These are phyloP conservation scores for Mohoua ochrocephala DNA, from an alignment of 2,113 vertebrate species.

Conservation along the genomic window DNA sequence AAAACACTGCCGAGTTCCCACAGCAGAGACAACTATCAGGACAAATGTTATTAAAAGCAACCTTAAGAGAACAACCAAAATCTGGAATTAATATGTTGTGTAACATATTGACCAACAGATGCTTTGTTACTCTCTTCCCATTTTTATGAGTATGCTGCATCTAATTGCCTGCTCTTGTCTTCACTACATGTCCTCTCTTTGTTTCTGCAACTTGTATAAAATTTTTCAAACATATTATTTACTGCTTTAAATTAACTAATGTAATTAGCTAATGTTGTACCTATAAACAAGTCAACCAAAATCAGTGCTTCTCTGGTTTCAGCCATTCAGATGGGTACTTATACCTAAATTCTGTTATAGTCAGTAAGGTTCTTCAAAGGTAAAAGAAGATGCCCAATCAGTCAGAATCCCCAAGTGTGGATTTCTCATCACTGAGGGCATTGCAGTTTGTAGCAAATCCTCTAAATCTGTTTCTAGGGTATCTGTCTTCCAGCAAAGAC, in stretches of 20 bases:
- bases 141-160: background rate
- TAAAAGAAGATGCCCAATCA: background rate
- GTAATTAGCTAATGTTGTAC: background rate
- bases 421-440: background rate
- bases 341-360: background rate
- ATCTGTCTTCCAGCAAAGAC: background rate
- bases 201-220: background rate
- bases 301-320: background rate
- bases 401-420: background rate
- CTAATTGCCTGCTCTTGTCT: background rate
- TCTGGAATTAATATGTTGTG: background rate
- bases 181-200: background rate
- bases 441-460: background rate
- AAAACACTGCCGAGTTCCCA: background rate
- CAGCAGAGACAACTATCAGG: background rate
- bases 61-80: background rate
- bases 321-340: background rate
- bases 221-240: background rate
- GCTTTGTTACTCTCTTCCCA: background rate
- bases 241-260: background rate
- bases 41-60: background rate
- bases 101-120: conserved; percentile 17
- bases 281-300: background rate
- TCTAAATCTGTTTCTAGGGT: background rate
- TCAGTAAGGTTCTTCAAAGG: background rate